Evolutionary conservation across 2,113 vertebrate species (phyloP).

Genomic region (Spermophilus dauricus): DNA sequence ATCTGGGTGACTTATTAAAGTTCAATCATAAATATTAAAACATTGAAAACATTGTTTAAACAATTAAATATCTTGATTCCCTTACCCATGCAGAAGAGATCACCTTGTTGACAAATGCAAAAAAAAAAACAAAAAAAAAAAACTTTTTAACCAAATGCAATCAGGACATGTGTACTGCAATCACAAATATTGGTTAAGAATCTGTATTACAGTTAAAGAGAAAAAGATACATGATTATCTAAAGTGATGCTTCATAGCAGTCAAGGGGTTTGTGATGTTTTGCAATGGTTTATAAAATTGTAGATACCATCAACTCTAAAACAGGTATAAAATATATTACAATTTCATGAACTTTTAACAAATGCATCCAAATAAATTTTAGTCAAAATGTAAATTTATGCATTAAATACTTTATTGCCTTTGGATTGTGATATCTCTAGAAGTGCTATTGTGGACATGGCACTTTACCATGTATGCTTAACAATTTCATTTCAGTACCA

Average conservation of each 20-base stretch:
- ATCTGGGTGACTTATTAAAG: neutral
- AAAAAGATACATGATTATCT: neutral
- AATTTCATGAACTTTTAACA: neutral
- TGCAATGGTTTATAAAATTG: neutral
- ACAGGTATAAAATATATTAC: neutral
- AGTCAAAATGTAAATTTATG: neutral
- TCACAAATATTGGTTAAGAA: neutral
- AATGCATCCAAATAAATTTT: conserved; percentile 14
- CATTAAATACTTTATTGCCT: neutral
- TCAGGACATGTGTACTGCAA: neutral
- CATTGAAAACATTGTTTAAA: neutral
- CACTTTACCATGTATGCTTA: neutral
- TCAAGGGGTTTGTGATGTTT: neutral
- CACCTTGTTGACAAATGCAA: neutral
- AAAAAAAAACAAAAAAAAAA: neutral
- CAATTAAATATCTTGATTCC: neutral
- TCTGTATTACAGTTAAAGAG: neutral
- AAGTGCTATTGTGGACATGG: neutral
- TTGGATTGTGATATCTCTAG: neutral
- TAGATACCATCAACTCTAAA: neutral
- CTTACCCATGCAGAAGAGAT: neutral
- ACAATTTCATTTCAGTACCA: neutral
- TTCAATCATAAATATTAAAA: neutral
- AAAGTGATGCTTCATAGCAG: neutral
- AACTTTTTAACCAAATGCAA: neutral